A percentile compares a stretch with the other conserved stretches of the same genome.
phyloP scores from a whole-genome alignment of 2,888 invertebrate genomes.

The Ctena decussata region DNA sequence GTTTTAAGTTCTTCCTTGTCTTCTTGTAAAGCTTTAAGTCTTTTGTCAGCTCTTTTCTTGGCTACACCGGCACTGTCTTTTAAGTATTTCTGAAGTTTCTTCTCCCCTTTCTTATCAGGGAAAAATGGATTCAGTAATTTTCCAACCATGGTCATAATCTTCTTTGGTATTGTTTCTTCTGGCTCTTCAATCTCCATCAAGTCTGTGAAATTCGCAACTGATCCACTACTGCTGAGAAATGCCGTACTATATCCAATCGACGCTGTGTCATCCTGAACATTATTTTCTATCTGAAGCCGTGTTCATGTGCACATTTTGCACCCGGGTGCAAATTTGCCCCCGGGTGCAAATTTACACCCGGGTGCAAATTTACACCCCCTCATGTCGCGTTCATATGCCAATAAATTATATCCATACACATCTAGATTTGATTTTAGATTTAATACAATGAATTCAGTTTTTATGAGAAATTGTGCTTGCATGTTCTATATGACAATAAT shows the following conservation, averaged over 20 bases:
- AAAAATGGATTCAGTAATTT: background rate
- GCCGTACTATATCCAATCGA: background rate
- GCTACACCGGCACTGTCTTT: constrained; percentile 53
- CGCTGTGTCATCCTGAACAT: background rate
- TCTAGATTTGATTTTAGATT: too few species aligned
- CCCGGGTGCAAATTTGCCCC: too few species aligned
- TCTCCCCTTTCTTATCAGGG: constrained; percentile 33
- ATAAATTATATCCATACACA: too few species aligned
- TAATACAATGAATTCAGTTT: too few species aligned
- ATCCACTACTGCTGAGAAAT: background rate
- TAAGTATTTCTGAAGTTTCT: constrained; percentile 46
- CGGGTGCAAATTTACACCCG: too few species aligned
- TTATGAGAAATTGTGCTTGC: too few species aligned
- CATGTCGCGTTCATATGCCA: too few species aligned
- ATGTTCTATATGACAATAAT: too few species aligned
- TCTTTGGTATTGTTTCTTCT: background rate
- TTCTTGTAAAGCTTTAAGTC: constrained; percentile 46
- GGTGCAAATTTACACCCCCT: too few species aligned
- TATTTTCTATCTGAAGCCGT: constrained; percentile 38
- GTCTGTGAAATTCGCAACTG: background rate
- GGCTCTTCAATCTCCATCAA: background rate
- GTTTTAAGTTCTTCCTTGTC: constrained; percentile 50
- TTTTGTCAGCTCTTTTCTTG: constrained; percentile 58
- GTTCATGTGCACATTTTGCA: too few species aligned
- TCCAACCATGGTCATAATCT: constrained; percentile 27